Base-by-base conservation (phyloP, 2,113 vertebrate genomes). In the Aviceda subcristata region DNA sequence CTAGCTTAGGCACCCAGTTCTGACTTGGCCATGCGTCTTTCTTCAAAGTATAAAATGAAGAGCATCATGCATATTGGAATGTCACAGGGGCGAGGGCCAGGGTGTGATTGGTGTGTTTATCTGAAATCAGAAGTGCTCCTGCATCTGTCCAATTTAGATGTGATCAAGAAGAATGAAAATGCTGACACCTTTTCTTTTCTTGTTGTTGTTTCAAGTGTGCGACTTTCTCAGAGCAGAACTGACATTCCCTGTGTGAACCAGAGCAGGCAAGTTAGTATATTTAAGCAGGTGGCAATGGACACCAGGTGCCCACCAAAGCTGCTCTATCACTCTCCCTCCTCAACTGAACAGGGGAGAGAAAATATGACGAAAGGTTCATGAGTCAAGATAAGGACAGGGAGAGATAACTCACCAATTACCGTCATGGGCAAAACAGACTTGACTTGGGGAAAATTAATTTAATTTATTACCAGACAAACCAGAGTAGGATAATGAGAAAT, bases 1-100 rank as follows among this genome's bases (percentile, higher is more conserved):
- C 46, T 19, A 15, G 18, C 4, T 71, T 7, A 16, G 46, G 60
- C 36, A 14, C 18, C 3, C 32, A 30, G 38, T 60, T 74, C 17
- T 73, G 55, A 29, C 26, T 46, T 0, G 0, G 29, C n/a, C 7
- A 0, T 2, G 1, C 24, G 62, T 19, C 64, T 67, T 82, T 20
- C 41, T 60, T 16, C n/a, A 1, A 41, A 29, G 7, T 5, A 4
- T 7, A 26, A 72, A 10, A 1, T 41, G 27, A 38, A 64, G 13
- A 36, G 41, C 29, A 66, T 20, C 19, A 3, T 4, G 14, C 3
- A 6, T 22, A 0, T 18, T 32, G 46, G 7, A 57, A 62, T 19
- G 57, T 26, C 71, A 12, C 45, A 23, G 60, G 27, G 27, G 24
- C 10, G 5, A 24, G 60, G 23, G 13, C 43, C 10, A 8, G 39